Base-by-base conservation (phyloP, 2,888 invertebrate species). In the Omphaloscelis lunosa region DNA sequence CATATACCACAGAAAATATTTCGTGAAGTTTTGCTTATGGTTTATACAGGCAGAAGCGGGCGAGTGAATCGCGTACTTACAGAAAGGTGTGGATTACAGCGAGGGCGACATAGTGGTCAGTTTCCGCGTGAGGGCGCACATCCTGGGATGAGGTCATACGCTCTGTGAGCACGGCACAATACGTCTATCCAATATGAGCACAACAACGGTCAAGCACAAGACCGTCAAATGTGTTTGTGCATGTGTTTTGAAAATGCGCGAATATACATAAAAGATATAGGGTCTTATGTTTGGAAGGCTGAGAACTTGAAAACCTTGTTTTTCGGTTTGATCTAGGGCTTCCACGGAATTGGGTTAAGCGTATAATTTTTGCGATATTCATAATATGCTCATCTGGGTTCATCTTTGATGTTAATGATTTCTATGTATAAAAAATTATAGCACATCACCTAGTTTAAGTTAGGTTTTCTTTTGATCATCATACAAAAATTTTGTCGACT, bases 91-190 rank as follows among this genome's bases (percentile, higher is more conserved):
- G 85, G 91, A 93, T 96, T 96, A 95, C 96, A 93, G 73, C 51
- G 74, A 84, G 90, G 89, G 89, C 90, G 90, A 92, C 90, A 91
- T 89, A 91, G 92, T 92, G 91, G 93, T 90, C 92, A 93, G 94
- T 95, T 96, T 95, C 93, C 95, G 94, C 94, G 90, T 92, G 90
- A 93, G 90, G 93, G 93, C 91, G 86, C 92, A 90, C 88, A 91
- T 90, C 91, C 92, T 89, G 90, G 92, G 93, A 93, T 92, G 93
- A 93, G 93, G 94, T 94, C 93, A 93, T 94, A 96, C 94, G 96
- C 93, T 95, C 86, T 80, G 89, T 95, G 94, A 93, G 81, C 95
- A 95, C 92, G 87, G 87, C 91, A 95, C 95, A 95, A 95, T 94
- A 90, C 89, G 85, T 86, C 87, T 88, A 79, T 77, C 85, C 72